Conservation (phyloP, 2,113 vertebrate species). For the Trogon surrucura region DNA sequence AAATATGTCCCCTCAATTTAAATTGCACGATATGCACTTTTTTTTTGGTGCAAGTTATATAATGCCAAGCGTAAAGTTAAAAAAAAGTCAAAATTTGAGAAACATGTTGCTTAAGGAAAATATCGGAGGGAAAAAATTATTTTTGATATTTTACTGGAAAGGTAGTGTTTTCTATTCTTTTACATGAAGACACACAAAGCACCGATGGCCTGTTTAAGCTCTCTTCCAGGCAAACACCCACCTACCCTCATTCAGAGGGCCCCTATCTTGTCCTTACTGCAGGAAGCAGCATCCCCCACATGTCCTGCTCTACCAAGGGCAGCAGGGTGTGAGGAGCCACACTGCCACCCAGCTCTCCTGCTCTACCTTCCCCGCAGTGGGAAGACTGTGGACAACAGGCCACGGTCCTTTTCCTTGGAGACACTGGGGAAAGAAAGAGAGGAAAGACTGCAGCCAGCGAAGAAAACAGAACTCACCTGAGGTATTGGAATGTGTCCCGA, state of each 20-base stretch:
- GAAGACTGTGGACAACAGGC: background rate
- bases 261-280: accelerated
- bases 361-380: background rate
- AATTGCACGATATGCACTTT: background rate
- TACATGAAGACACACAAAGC: background rate
- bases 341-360: background rate
- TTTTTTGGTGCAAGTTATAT: background rate
- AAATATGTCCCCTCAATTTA: background rate
- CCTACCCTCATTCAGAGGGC: too few relatives aligned
- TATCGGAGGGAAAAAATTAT: accelerated
- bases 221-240: background rate
- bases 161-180: accelerated
- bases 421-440: background rate
- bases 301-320: too few relatives aligned
- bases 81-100: background rate
- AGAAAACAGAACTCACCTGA: background rate
- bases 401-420: background rate
- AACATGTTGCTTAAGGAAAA: background rate
- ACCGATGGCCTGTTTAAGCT: accelerated
- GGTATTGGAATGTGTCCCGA: too few relatives aligned
- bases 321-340: accelerated
- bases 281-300: accelerated
- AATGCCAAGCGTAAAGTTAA: accelerated
- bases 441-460: background rate
- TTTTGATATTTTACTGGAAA: background rate